phyloP scores from a whole-genome alignment of 2,888 invertebrate genomes.

The Lymantria dispar region DNA sequence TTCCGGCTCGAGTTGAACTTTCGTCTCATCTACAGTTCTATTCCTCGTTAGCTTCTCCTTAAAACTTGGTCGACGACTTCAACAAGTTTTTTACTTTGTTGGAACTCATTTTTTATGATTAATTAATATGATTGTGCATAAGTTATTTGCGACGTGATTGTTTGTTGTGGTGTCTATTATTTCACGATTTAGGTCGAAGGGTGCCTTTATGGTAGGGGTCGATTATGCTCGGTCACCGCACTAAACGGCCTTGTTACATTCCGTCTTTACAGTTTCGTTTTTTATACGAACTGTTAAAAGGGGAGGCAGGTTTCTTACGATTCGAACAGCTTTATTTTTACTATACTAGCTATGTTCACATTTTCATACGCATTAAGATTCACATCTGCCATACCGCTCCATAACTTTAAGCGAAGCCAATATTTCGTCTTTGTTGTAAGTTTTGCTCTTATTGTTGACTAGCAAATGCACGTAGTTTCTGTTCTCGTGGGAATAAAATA shows the following conservation, averaged over 20 bases:
- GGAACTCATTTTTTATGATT: conserved; percentile 72
- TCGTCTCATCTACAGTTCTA: conserved; percentile 66
- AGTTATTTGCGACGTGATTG: conserved; percentile 68
- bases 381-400: too few relatives aligned
- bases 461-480: too few relatives aligned
- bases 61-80: conserved; percentile 68
- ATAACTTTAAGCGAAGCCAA: too few relatives aligned
- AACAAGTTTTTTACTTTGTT: conserved; percentile 74
- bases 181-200: conserved; percentile 69
- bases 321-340: conserved; percentile 51
- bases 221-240: conserved; percentile 71
- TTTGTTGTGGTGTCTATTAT: conserved; percentile 67
- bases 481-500: too few relatives aligned
- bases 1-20: conserved; percentile 58
- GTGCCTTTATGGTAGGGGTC: conserved; percentile 49
- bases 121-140: conserved; percentile 80
- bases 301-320: conserved; percentile 49
- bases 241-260: conserved; percentile 66
- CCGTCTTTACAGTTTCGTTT: conserved; percentile 53
- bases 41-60: conserved; percentile 79
- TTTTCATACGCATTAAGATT: too few relatives aligned
- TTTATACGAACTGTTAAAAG: conserved; percentile 48
- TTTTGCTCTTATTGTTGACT: too few relatives aligned
- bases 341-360: too few relatives aligned
- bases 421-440: too few relatives aligned